A percentile compares a stretch with the other conserved stretches of the same genome.
Conservation (phyloP, 1,140 invertebrate species). For the Hesperophylax magnus region DNA sequence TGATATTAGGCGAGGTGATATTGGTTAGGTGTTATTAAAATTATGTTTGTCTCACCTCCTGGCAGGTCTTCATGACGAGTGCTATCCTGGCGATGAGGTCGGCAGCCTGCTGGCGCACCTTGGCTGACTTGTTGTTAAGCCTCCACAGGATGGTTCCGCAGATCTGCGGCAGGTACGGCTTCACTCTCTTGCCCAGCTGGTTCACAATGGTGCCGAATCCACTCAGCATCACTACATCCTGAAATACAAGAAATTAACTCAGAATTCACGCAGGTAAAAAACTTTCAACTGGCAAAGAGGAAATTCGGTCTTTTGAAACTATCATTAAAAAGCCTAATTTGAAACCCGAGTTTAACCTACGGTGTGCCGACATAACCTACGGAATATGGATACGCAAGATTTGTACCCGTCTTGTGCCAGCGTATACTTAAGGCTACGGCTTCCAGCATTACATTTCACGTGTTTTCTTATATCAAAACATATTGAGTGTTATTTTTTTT, state of each 20-base stretch:
- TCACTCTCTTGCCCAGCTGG: constrained; percentile 96
- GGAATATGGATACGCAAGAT: no score
- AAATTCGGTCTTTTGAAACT: no score
- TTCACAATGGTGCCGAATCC: constrained; percentile 99
- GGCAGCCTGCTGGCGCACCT: constrained; percentile 99
- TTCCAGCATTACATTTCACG: no score
- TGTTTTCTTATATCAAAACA: no score
- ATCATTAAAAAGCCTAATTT: no score
- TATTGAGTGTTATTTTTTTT: no score
- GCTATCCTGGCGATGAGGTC: constrained; percentile 99
- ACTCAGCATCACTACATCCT: constrained; percentile 99
- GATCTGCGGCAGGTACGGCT: constrained; percentile 99
- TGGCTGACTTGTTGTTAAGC: constrained; percentile 99
- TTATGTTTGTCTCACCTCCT: constrained; percentile 78
- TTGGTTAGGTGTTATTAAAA: no score
- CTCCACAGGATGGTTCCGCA: constrained; percentile 99
- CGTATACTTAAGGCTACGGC: not conserved
- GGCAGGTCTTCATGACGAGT: constrained; percentile 99
- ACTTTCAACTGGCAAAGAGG: no score
- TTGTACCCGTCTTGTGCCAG: no score
- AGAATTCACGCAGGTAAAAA: no score
- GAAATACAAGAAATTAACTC: constrained; percentile 53
- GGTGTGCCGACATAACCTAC: no score
- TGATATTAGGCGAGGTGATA: no score
- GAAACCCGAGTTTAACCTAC: not conserved